These are phyloP conservation scores for Scopus umbretta DNA, from an alignment of 2,113 vertebrate genomes.

Conservation along the genomic window DNA sequence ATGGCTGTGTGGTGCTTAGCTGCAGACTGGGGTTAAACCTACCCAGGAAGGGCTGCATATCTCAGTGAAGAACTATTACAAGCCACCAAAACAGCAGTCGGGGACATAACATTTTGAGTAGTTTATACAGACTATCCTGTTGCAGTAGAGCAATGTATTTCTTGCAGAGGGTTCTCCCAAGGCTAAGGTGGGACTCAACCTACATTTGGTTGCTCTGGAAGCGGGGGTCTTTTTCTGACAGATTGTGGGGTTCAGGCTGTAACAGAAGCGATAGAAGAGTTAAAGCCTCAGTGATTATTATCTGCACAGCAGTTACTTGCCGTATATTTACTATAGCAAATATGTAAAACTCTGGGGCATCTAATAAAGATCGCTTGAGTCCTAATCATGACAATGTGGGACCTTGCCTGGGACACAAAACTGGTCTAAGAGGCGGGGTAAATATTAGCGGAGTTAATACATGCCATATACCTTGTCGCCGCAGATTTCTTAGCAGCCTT, in stretches of 20 bases:
- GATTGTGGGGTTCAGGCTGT: not conserved
- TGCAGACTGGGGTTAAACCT: too few species aligned
- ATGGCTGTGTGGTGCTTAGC: too few species aligned
- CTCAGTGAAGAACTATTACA: not conserved
- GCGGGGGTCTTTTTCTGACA: not conserved
- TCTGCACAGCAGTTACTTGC: not conserved
- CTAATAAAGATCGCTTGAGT: not conserved
- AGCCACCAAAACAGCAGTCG: not conserved
- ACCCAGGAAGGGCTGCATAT: not conserved
- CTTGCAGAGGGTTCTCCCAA: not conserved
- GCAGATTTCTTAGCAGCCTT: not conserved
- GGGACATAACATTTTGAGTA: not conserved
- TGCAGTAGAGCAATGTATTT: not conserved
- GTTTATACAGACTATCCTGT: not conserved
- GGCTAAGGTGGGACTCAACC: not conserved
- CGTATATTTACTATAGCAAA: not conserved
- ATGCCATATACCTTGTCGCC: not conserved
- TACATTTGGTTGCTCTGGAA: not conserved
- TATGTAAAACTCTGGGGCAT: not conserved
- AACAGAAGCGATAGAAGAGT: not conserved
- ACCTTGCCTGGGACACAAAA: not conserved
- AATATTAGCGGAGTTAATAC: not conserved
- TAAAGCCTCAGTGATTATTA: not conserved
- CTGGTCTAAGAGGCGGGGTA: not conserved
- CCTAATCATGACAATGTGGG: not conserved